Percentiles rank a stretch among this genome's conserved stretches.
Evolutionary conservation across 2,113 vertebrate species (phyloP).

Genomic region (Macrotis lagotis): DNA sequence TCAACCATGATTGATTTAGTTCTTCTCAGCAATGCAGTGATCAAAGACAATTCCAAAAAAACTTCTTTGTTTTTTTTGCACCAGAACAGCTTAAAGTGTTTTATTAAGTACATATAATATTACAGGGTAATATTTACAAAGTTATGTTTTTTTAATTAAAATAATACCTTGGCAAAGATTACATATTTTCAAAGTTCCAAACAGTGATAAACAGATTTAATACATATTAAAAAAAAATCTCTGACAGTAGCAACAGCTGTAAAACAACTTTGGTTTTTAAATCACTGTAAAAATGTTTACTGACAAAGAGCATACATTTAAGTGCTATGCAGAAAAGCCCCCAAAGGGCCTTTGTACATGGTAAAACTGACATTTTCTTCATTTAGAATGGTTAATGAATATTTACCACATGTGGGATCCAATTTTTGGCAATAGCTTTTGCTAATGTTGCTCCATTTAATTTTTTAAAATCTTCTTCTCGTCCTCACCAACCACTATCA

Average conservation of each 20-base stretch:
- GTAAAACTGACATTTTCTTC: slow-evolving; percentile 68
- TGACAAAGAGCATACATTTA: slow-evolving; percentile 69
- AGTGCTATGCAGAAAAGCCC: slow-evolving; percentile 66
- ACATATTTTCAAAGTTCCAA: slow-evolving; percentile 84
- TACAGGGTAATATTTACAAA: slow-evolving; percentile 87
- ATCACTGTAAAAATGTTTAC: slow-evolving; percentile 78
- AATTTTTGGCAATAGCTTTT: slow-evolving; percentile 70
- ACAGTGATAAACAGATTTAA: slow-evolving; percentile 79
- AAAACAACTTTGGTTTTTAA: slow-evolving; percentile 86
- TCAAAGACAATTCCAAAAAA: too few relatives aligned
- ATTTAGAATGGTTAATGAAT: slow-evolving; percentile 56
- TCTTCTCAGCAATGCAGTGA: too few relatives aligned
- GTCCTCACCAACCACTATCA: slow-evolving; percentile 43
- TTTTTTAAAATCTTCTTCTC: slow-evolving; percentile 53
- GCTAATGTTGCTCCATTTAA: slow-evolving; percentile 70
- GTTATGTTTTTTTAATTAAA: slow-evolving; percentile 86
- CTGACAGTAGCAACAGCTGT: slow-evolving; percentile 73
- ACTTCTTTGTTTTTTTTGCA: too few relatives aligned
- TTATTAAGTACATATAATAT: slow-evolving; percentile 85
- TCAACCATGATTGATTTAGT: too few relatives aligned
- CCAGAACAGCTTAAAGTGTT: slow-evolving; percentile 84
- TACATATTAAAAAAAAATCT: slow-evolving; percentile 72
- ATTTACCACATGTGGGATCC: slow-evolving; percentile 63
- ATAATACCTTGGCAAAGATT: slow-evolving; percentile 80
- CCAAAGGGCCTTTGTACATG: slow-evolving; percentile 63